Conservation (phyloP, 2,888 invertebrate species). For the Automeris io region DNA sequence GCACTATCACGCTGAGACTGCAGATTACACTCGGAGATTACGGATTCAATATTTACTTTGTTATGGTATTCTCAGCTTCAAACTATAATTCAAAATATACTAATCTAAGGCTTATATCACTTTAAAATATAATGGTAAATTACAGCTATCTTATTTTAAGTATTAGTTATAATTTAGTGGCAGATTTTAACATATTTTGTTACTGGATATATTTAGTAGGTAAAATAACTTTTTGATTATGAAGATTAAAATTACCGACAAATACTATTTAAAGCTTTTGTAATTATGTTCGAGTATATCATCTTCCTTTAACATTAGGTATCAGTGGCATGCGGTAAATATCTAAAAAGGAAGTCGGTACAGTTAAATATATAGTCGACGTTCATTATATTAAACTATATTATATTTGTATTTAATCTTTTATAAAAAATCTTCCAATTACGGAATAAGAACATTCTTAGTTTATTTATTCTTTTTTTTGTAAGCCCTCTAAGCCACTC, state of each 20-base stretch:
- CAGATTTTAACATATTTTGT: too few relatives aligned
- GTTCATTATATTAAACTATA: not conserved
- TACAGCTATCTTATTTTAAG: too few relatives aligned
- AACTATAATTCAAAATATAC: not conserved
- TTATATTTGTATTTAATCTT: not conserved
- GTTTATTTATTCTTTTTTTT: constrained; percentile 15
- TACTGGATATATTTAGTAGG: too few relatives aligned
- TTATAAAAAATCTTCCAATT: not conserved
- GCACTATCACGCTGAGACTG: constrained; percentile 51
- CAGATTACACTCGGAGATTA: constrained; percentile 68
- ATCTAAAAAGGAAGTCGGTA: not conserved
- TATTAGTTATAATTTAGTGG: too few relatives aligned
- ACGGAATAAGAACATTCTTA: not conserved
- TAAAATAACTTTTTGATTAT: too few relatives aligned
- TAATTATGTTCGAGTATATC: constrained; percentile 13
- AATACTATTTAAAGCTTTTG: constrained; percentile 14
- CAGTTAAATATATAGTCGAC: too few relatives aligned
- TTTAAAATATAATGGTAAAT: too few relatives aligned
- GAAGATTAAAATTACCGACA: too few relatives aligned
- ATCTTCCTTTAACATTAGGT: not conserved
- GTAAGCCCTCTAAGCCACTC: constrained; percentile 26
- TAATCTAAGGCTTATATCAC: too few relatives aligned
- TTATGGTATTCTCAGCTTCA: constrained; percentile 12
- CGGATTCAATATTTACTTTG: constrained; percentile 52
- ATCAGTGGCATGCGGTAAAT: not conserved